Conservation (phyloP, 2,888 invertebrate genomes). For the Drosophila austrosaltans region DNA sequence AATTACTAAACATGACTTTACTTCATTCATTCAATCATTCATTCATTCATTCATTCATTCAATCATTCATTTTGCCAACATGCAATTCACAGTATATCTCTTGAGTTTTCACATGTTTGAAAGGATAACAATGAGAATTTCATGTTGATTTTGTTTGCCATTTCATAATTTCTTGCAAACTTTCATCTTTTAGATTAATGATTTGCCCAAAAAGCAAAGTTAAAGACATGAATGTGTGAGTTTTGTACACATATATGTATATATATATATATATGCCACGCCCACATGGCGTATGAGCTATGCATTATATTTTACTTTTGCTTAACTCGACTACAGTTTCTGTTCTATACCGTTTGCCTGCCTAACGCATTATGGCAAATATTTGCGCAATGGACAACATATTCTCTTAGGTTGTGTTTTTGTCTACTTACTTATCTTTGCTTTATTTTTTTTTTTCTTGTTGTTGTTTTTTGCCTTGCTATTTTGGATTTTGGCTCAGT, state of each 20-base stretch:
- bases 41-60: too few species aligned
- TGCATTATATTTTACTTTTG: slow-evolving; percentile 27
- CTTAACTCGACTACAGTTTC: slow-evolving; percentile 3
- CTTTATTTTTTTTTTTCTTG: slow-evolving; percentile 21
- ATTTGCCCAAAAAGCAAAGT: slow-evolving; percentile 11
- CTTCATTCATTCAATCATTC: not conserved
- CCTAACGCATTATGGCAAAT: slow-evolving; percentile 68
- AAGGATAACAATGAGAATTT: too few species aligned
- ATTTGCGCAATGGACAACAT: slow-evolving; percentile 72
- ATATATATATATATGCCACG: slow-evolving; percentile 12
- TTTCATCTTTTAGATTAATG: slow-evolving; percentile 9
- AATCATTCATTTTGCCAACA: too few species aligned
- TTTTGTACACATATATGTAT: too few species aligned
- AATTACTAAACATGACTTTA: not conserved
- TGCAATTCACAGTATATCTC: too few species aligned
- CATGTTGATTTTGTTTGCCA: slow-evolving; percentile 26
- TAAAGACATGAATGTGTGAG: slow-evolving; percentile 13
- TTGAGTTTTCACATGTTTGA: too few species aligned
- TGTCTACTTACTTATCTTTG: slow-evolving; percentile 22
- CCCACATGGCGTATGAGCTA: slow-evolving; percentile 44
- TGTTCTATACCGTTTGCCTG: slow-evolving; percentile 36
- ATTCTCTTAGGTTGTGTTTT: slow-evolving; percentile 52
- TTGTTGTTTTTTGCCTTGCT: slow-evolving; percentile 27
- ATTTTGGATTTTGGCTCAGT: slow-evolving; percentile 42
- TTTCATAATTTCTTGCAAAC: slow-evolving; percentile 6